Evolutionary conservation across 2,113 vertebrate genomes (phyloP).

Genomic region (Suricata suricatta): DNA sequence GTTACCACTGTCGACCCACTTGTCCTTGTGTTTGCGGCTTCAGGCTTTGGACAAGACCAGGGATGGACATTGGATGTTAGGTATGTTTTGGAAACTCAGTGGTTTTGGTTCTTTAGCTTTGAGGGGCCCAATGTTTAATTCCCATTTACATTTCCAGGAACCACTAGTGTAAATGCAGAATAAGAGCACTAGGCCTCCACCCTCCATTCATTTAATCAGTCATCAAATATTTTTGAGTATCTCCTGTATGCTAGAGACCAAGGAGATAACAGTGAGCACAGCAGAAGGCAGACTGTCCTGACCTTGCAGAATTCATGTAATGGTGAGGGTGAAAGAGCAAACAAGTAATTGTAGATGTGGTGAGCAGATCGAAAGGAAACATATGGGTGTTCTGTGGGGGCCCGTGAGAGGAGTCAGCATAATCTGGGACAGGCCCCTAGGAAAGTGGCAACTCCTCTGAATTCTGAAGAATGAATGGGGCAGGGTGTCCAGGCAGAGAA

Average conservation of each 20-base stretch:
- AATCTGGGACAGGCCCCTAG: neutral
- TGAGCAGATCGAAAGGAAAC: neutral
- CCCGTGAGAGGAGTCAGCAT: rapidly evolving
- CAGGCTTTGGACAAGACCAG: neutral
- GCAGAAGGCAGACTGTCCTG: neutral
- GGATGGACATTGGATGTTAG: neutral
- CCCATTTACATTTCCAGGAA: neutral
- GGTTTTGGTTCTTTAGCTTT: neutral
- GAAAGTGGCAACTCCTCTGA: neutral
- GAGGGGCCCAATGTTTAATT: neutral
- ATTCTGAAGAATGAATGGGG: neutral
- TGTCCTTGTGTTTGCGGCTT: neutral
- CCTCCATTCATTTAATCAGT: neutral
- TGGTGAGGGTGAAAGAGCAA: neutral
- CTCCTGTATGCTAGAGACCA: neutral
- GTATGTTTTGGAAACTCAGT: neutral
- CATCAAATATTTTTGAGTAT: neutral
- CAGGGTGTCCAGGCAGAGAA: neutral
- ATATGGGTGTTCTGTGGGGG: neutral
- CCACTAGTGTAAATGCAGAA: neutral
- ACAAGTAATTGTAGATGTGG: neutral
- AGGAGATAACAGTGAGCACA: neutral
- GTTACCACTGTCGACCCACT: neutral
- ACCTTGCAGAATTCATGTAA: neutral
- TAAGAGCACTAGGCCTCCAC: neutral